phyloP scores from a whole-genome alignment of 2,888 invertebrate species.

The Lochmaea crataegi region DNA sequence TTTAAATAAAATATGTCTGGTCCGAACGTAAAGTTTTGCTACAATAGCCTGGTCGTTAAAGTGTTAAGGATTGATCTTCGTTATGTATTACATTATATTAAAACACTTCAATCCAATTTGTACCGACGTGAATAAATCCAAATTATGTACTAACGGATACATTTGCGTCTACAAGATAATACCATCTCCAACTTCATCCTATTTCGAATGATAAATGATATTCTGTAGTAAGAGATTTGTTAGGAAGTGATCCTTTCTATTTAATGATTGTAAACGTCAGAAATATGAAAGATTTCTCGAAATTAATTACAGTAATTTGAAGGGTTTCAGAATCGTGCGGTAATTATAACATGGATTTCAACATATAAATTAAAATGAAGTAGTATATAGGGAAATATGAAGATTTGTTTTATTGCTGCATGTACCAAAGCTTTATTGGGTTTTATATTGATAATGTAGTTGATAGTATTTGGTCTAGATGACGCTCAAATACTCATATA shows the following conservation, averaged over 20 bases:
- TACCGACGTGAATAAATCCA: background rate
- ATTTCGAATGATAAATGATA: background rate
- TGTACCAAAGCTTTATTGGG: background rate
- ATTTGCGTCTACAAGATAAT: background rate
- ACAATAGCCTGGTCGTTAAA: no score
- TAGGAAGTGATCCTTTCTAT: background rate
- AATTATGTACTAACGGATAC: background rate
- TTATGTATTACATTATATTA: background rate
- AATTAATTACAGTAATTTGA: conserved; percentile 1
- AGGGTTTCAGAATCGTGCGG: background rate
- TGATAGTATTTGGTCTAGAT: no score
- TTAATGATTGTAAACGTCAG: conserved; percentile 4
- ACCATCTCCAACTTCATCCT: background rate
- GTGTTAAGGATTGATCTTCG: no score
- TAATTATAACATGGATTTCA: background rate
- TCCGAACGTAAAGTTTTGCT: no score
- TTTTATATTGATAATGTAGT: no score
- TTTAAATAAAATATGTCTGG: no score
- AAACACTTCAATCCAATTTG: background rate
- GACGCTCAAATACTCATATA: no score
- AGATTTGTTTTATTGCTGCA: background rate
- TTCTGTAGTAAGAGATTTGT: background rate
- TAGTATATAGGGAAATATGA: background rate
- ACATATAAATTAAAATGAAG: background rate
- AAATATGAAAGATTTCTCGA: background rate